Conservation (phyloP, 2,797 vertebrate species). For the Gadopsis marmoratus region DNA sequence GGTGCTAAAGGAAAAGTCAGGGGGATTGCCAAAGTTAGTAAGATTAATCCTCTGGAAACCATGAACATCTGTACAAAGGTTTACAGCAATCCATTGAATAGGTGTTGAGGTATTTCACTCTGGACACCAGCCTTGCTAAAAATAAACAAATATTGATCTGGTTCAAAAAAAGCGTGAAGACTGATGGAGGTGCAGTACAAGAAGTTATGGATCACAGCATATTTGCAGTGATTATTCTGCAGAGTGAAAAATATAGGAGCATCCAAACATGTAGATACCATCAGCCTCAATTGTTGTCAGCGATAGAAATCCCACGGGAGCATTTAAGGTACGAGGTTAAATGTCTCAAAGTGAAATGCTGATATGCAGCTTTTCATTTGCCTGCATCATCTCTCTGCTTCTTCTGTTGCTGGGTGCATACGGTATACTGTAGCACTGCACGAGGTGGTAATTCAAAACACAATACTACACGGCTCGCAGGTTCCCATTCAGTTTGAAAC, state of each 20-base stretch:
- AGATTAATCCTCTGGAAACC: not conserved
- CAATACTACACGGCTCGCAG: slow-evolving; percentile 40
- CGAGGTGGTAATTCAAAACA: slow-evolving; percentile 44
- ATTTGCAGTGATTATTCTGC: slow-evolving; percentile 52
- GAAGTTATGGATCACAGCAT: not conserved
- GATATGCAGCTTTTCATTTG: slow-evolving; percentile 43
- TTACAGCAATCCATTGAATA: not conserved
- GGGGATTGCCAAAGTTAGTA: not conserved
- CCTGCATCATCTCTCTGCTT: slow-evolving; percentile 24
- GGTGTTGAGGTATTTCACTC: not conserved
- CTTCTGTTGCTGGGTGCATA: slow-evolving; percentile 8
- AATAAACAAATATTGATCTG: not conserved
- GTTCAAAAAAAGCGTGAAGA: not conserved
- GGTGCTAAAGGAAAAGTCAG: not conserved
- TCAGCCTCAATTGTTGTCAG: slow-evolving; percentile 15
- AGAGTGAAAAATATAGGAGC: slow-evolving; percentile 18
- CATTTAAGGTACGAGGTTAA: slow-evolving; percentile 23
- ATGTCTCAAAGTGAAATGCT: slow-evolving; percentile 27
- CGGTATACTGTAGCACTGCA: slow-evolving; percentile 10
- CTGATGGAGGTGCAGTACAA: not conserved
- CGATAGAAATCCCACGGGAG: slow-evolving; percentile 34
- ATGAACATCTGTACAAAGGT: not conserved
- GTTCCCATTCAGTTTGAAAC: slow-evolving; percentile 49
- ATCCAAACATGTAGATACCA: slow-evolving; percentile 30
- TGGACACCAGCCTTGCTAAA: too few relatives aligned